Conservation (phyloP, 2,113 vertebrate genomes). For the Setophaga petechia region DNA sequence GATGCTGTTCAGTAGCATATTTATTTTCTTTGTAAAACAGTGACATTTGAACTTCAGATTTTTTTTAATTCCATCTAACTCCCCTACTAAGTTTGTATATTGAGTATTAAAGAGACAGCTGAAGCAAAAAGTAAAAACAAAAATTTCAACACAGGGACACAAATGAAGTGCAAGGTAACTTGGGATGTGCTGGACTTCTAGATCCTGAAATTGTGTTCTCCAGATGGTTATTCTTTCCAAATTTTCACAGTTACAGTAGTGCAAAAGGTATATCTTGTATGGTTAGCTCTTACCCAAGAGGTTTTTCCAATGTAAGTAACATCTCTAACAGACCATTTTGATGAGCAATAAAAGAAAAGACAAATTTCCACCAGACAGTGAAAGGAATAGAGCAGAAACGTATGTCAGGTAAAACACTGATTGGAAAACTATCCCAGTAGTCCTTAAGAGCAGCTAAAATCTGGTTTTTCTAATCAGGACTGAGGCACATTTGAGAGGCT, state of each 20-base stretch:
- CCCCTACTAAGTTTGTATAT: neutral
- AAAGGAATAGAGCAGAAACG: neutral
- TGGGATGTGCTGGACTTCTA: neutral
- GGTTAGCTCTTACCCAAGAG: neutral
- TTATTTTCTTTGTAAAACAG: neutral
- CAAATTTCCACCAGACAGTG: neutral
- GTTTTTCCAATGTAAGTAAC: neutral
- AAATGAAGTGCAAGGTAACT: neutral
- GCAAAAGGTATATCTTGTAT: neutral
- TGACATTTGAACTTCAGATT: slow-evolving; percentile 13
- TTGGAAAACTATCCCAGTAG: neutral
- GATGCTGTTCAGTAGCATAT: slow-evolving; percentile 26
- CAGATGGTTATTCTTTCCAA: neutral
- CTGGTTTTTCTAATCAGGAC: neutral
- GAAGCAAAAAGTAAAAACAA: neutral
- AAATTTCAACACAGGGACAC: neutral
- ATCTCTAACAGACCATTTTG: neutral
- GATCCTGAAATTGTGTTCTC: neutral
- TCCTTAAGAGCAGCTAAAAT: neutral
- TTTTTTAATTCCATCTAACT: slow-evolving; percentile 21
- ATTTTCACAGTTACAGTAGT: neutral
- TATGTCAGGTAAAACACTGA: neutral
- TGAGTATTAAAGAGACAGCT: neutral
- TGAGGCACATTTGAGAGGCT: neutral
- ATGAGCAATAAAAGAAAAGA: neutral